Evolutionary conservation across 2,113 vertebrate genomes (phyloP), one percentile per base, ranked within the genome.

Genomic region (Setophaga kirtlandii): DNA sequence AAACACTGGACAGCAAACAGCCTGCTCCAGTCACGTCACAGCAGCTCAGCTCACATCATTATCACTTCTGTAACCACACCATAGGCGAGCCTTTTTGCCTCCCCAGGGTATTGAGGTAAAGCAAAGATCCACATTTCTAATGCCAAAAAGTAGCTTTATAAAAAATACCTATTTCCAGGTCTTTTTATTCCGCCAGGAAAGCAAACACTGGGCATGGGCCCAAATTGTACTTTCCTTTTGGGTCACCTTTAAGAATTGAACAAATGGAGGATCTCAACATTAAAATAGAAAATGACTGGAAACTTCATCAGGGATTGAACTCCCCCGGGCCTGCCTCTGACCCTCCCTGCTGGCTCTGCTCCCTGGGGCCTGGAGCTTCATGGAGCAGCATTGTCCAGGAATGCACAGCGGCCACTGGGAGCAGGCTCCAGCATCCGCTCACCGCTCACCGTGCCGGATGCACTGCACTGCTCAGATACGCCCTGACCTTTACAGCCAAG

Each of bases 251-350:
- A 90, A 62, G 92, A 83, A 55, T 0, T 70, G 82, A 94, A 94
- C 84, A 96, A 96, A 93, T 74, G 63, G 84, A 96, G 82, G 82
- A 96, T 95, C 90, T 95, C 59, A 67, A 27, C 76, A 59, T 87
- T 88, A 88, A 95, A 96, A 95, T 77, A 96, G 87, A 76, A 59
- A 56, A 55, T 15, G 52, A 63, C 91, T 96, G 91, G 93, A 96
- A 97, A 96, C 63, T 83, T 86, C 93, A 96, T 93, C 92, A 95
- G 78, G 1, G 11, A 20, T 60, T 80, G 67, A 71, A 50, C 62
- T 87, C 50, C 52, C 50, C 67, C 75, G 87, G 78, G 67, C 46
- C 22, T 18, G 53, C 23, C 65, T 94, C 84, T 0, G 11, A 25
- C 55, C 50, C 16, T 89, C 62, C 53, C 62, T 46, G 56, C 27